phyloP scores from a whole-genome alignment of 2,113 vertebrate genomes.

The Mionectes macconnelli region DNA sequence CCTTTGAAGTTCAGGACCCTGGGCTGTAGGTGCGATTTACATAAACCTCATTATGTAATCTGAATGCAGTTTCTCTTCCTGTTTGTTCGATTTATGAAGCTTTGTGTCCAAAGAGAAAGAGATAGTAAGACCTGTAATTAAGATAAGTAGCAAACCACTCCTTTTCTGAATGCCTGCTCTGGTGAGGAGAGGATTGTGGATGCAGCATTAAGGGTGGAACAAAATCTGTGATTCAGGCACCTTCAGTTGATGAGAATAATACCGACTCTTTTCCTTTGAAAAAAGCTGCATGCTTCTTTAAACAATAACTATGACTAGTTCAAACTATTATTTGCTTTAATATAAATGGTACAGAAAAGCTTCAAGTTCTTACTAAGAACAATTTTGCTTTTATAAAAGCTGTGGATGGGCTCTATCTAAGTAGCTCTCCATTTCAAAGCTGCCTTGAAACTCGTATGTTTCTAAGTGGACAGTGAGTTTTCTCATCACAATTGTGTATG shows the following conservation, averaged over 20 bases:
- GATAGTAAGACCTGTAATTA: conserved; percentile 43
- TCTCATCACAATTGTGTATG: background rate
- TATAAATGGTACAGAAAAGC: background rate
- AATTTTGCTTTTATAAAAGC: background rate
- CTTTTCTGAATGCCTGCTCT: background rate
- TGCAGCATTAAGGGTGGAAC: background rate
- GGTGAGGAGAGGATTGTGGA: background rate
- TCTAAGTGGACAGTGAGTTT: background rate
- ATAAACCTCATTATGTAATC: conserved; percentile 55
- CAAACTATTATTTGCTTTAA: background rate
- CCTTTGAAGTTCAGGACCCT: conserved; percentile 58
- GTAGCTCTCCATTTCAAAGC: background rate
- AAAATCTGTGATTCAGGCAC: conserved; percentile 24
- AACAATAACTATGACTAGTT: background rate
- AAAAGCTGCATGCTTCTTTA: conserved; percentile 11
- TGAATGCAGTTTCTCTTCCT: conserved; percentile 45
- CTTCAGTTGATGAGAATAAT: conserved; percentile 3
- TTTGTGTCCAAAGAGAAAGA: conserved; percentile 42
- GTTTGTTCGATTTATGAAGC: conserved; percentile 32
- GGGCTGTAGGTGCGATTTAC: conserved; percentile 55
- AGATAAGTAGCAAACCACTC: conserved; percentile 23
- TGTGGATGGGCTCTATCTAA: background rate
- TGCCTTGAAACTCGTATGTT: background rate
- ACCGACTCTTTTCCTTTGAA: background rate
- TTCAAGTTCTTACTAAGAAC: background rate